These are phyloP conservation scores for Archivesica marissinica DNA, from an alignment of 1,140 invertebrate species.

Conservation along the genomic window DNA sequence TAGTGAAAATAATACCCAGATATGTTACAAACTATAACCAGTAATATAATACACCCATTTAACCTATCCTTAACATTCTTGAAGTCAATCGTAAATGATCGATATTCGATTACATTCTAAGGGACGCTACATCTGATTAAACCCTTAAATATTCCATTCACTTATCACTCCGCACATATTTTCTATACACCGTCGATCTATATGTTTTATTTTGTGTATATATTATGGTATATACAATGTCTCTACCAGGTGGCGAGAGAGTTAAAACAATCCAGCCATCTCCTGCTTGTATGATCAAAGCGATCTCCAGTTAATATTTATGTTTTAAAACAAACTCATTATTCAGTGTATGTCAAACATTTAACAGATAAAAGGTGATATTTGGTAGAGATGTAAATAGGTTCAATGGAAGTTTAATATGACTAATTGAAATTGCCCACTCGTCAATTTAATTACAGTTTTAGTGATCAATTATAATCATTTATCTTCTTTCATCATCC, in stretches of 20 bases:
- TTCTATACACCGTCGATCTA: neutral
- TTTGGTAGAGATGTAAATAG: too few species aligned
- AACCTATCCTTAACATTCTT: conserved; percentile 10
- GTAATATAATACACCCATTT: neutral
- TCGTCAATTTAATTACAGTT: too few species aligned
- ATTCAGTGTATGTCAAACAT: neutral
- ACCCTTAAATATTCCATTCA: conserved; percentile 6
- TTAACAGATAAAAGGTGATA: neutral
- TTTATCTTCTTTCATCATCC: too few species aligned
- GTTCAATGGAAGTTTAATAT: too few species aligned
- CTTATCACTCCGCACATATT: neutral
- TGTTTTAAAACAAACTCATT: conserved; percentile 1
- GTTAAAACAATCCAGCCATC: neutral
- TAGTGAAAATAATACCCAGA: neutral
- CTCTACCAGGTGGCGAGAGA: neutral
- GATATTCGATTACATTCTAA: conserved; percentile 3
- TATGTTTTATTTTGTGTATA: neutral
- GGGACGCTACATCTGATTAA: conserved; percentile 8
- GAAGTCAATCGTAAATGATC: conserved; percentile 3
- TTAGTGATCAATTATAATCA: too few species aligned
- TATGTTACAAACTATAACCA: neutral
- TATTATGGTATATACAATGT: neutral
- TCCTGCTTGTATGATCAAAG: neutral
- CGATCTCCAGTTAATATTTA: neutral
- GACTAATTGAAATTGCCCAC: too few species aligned